A percentile compares a stretch with the other conserved stretches of the same genome.
Evolutionary conservation across 2,888 invertebrate species (phyloP).

Genomic region (Platycheirus rosarum): DNA sequence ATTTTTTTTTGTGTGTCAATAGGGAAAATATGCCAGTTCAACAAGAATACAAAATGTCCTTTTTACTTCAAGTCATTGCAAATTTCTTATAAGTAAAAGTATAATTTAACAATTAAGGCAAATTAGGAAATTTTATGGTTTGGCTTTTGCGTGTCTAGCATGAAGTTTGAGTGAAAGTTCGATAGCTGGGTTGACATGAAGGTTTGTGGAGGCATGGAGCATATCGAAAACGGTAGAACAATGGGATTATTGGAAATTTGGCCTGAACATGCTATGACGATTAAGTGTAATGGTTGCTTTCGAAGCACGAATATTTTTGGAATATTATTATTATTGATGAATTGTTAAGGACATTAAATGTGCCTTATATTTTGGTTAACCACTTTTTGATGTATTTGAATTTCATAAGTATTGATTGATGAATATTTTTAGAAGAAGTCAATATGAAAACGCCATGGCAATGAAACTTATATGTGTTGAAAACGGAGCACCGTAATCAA

Average conservation of each 20-base stretch:
- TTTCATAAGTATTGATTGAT: too few species aligned
- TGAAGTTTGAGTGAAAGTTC: not conserved
- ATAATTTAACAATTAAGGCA: conserved; percentile 28
- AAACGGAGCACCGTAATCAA: too few species aligned
- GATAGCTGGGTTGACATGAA: conserved; percentile 2
- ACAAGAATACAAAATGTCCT: not conserved
- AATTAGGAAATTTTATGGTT: conserved; percentile 58
- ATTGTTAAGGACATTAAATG: too few species aligned
- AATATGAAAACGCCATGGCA: too few species aligned
- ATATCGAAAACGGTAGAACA: conserved; percentile 16
- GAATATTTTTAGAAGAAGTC: too few species aligned
- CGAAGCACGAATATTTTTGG: too few species aligned
- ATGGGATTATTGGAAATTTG: conserved; percentile 42
- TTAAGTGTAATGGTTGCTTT: conserved; percentile 32
- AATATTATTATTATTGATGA: too few species aligned
- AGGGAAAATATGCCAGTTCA: too few species aligned
- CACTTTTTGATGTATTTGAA: too few species aligned
- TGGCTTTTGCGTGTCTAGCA: conserved; percentile 3
- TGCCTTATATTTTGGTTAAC: too few species aligned
- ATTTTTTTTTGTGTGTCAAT: conserved; percentile 11
- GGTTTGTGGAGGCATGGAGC: conserved; percentile 19
- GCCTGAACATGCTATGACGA: conserved; percentile 52
- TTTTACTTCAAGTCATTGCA: conserved; percentile 20
- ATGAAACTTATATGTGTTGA: too few species aligned
- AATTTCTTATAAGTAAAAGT: conserved; percentile 47